phyloP scores from a whole-genome alignment of 2,888 invertebrate species.

The Andrena haemorrhoa region DNA sequence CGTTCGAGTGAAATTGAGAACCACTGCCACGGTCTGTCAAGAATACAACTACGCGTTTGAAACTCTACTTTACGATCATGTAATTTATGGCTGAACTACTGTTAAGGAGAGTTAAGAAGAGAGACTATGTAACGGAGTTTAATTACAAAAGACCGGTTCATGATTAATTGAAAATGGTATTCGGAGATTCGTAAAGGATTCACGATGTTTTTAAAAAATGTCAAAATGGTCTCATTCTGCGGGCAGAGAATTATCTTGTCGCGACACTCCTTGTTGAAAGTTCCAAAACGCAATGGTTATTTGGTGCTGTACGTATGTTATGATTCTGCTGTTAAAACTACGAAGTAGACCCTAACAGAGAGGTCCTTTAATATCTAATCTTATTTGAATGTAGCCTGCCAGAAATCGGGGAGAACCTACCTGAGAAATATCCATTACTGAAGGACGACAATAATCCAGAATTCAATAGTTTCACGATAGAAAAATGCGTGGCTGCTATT shows the following conservation, averaged over 20 bases:
- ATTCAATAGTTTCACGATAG: slow-evolving; percentile 92
- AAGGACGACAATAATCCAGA: slow-evolving; percentile 91
- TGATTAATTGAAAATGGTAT: slow-evolving; percentile 29
- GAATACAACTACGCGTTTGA: neutral
- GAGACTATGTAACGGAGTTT: neutral
- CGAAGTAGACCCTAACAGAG: neutral
- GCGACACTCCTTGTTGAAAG: slow-evolving; percentile 76
- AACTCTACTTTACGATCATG: neutral
- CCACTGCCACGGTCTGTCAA: neutral
- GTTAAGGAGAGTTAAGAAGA: neutral
- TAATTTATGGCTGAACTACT: slow-evolving; percentile 26
- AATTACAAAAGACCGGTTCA: neutral
- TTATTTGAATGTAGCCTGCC: slow-evolving; percentile 85
- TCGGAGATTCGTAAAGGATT: neutral
- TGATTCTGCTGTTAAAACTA: slow-evolving; percentile 1
- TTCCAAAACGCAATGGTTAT: slow-evolving; percentile 87
- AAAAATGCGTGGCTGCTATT: slow-evolving; percentile 94
- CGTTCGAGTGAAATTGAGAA: neutral
- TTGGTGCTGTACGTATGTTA: slow-evolving; percentile 89
- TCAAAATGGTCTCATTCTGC: slow-evolving; percentile 79
- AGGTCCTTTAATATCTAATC: neutral
- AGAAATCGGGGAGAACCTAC: slow-evolving; percentile 93
- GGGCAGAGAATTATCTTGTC: slow-evolving; percentile 80
- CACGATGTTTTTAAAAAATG: slow-evolving; percentile 37
- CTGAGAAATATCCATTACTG: slow-evolving; percentile 91